Conservation (phyloP, 2,888 invertebrate species). For the Augochlorella aurata region DNA sequence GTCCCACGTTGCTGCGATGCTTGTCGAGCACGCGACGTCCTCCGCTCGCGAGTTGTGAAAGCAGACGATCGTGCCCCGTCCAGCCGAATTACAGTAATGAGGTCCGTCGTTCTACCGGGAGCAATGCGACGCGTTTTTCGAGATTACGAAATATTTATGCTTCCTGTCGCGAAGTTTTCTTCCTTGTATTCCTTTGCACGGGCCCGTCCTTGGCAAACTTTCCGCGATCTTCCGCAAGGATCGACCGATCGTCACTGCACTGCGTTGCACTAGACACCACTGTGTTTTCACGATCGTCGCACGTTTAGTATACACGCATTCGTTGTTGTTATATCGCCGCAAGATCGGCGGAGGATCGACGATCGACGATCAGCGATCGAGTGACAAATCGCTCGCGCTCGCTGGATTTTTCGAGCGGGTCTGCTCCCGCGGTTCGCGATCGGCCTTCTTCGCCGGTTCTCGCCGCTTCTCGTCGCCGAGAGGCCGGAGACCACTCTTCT, state of each 20-base stretch:
- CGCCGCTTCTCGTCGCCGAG: slow-evolving; percentile 24
- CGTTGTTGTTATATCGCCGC: not conserved
- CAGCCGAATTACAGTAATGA: not conserved
- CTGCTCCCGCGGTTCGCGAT: slow-evolving; percentile 42
- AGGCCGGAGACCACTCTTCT: slow-evolving; percentile 21
- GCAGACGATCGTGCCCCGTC: slow-evolving; percentile 1
- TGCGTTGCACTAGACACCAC: not conserved
- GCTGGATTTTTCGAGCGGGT: slow-evolving; percentile 55
- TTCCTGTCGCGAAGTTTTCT: no score
- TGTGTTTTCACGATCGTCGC: not conserved
- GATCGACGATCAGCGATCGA: slow-evolving; percentile 43
- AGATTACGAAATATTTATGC: no score
- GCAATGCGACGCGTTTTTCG: no score
- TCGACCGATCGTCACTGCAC: not conserved
- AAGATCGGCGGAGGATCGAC: not conserved
- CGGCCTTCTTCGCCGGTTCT: slow-evolving; percentile 48
- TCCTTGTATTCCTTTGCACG: not conserved
- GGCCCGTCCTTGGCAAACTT: not conserved
- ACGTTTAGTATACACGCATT: not conserved
- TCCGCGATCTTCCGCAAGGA: not conserved
- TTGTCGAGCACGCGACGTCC: not conserved
- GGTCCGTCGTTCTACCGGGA: not conserved
- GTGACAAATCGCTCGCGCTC: slow-evolving; percentile 61
- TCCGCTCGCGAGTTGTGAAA: not conserved
- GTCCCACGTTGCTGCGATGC: not conserved